Percentiles rank a stretch among this genome's conserved stretches.
Conservation (phyloP, 1,140 invertebrate species). For the Scaptodrosophila lebanonensis region DNA sequence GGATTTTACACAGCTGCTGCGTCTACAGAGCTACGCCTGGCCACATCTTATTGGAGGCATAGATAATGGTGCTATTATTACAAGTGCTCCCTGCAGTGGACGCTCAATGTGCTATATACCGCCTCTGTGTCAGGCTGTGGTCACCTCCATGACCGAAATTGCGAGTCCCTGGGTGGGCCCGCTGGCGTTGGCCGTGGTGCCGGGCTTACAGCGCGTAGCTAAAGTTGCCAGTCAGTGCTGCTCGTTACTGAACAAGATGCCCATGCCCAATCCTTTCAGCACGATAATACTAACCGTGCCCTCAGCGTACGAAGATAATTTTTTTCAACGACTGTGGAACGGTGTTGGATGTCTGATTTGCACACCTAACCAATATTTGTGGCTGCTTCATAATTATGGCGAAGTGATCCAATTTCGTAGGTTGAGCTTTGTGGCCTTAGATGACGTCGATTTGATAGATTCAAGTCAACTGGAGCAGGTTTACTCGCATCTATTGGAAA, state of each 20-base stretch:
- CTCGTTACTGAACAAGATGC: conserved; percentile 16
- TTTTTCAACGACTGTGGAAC: conserved; percentile 25
- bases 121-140: conserved; percentile 35
- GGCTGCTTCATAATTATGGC: not conserved
- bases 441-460: conserved; percentile 47
- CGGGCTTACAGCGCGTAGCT: conserved; percentile 14
- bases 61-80: conserved; percentile 36
- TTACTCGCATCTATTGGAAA: not conserved
- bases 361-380: conserved; percentile 40
- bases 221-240: conserved; percentile 25
- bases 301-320: not conserved
- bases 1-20: conserved; percentile 21
- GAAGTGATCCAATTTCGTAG: not conserved
- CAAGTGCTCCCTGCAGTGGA: conserved; percentile 45
- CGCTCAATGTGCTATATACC: conserved; percentile 45
- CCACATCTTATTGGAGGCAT: conserved; percentile 14
- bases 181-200: conserved; percentile 21
- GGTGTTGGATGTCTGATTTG: conserved; percentile 40
- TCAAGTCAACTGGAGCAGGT: not conserved
- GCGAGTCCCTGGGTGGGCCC: not conserved
- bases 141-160: not conserved
- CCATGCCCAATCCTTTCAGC: not conserved
- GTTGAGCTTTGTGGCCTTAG: conserved; percentile 31
- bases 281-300: conserved; percentile 28
- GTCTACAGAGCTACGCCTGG: conserved; percentile 55